Evolutionary conservation across 1,140 invertebrate genomes (phyloP), one percentile per base, ranked within the genome.

Genomic region (Metopolophium dirhodum): DNA sequence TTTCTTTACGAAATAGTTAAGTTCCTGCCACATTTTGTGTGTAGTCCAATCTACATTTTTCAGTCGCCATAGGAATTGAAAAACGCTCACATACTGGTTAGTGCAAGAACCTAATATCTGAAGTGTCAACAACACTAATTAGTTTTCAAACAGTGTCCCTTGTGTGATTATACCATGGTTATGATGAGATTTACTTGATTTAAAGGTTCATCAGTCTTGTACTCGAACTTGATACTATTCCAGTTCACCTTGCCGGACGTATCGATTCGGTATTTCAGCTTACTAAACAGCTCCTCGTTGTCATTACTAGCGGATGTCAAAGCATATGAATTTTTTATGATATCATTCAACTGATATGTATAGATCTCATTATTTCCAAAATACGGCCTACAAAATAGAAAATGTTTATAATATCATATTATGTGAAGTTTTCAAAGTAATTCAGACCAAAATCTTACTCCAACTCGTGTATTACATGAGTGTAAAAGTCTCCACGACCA

Each of bases 201-300:
- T 9, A 92, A 37, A 26, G 77, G 91, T 92, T 92, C 77, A 37
- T 83, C 45, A n/a, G 37, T 92, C 9, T 37, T 47, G 47, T 92
- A 92, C 22, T 92, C 91, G n/a, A 92, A 92, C 47, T 92, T 83
- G n/a, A 92, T 49, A 54, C 91, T 54, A 30, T 83, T 2, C 91
- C 91, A 92, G 26, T 85, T 82, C 6, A 85, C 18, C 8, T 77
- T 11, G 35, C 11, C 47, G 0, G 11, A 18, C 7, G 1, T 49
- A 4, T 49, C 77, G 1, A 83, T 85, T 30, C 2, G 51, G 35
- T 85, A 92, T n/a, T 83, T 92, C 4, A 92, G 37, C 6, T 49
- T n/a, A 37, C 85, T 49, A 11, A 92, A 92, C 9, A 85, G 14
- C 18, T 92, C 51, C 7, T 51, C 35, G 23, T 18, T 26, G n/a